Conservation (phyloP, 2,113 vertebrate genomes). For the Hippolais icterina region DNA sequence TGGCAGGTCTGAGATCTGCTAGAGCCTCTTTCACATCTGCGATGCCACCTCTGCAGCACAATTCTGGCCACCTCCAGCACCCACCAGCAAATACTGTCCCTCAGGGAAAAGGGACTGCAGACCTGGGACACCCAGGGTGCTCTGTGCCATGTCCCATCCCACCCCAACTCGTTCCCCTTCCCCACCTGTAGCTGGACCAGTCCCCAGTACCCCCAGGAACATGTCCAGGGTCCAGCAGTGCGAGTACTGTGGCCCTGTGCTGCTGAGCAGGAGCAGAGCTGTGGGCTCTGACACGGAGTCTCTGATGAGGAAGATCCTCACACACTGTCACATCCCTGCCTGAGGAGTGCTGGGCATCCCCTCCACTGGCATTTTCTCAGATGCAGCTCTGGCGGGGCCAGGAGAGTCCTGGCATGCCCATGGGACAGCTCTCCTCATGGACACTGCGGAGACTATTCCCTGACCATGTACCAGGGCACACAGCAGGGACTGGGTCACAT, state of each 20-base stretch:
- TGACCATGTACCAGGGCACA: background rate
- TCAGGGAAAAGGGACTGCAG: background rate
- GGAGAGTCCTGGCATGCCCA: background rate
- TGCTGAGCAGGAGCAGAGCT: background rate
- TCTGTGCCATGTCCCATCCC: background rate
- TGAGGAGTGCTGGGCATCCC: background rate
- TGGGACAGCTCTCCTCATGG: background rate
- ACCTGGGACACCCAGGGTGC: background rate
- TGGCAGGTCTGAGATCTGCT: background rate
- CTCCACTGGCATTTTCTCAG: background rate
- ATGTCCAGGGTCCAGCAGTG: background rate
- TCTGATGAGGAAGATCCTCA: background rate
- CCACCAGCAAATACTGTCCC: background rate
- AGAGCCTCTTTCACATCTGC: background rate
- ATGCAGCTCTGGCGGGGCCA: background rate
- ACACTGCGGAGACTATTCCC: background rate
- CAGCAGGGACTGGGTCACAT: background rate
- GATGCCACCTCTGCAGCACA: background rate
- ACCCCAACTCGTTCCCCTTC: background rate
- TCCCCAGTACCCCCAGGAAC: background rate
- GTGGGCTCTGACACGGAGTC: background rate
- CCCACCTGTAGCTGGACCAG: background rate
- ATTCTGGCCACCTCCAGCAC: background rate
- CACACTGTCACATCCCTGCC: background rate
- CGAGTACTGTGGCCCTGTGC: background rate